phyloP scores from a whole-genome alignment of 2,888 invertebrate species.

The Synanthedon vespiformis region DNA sequence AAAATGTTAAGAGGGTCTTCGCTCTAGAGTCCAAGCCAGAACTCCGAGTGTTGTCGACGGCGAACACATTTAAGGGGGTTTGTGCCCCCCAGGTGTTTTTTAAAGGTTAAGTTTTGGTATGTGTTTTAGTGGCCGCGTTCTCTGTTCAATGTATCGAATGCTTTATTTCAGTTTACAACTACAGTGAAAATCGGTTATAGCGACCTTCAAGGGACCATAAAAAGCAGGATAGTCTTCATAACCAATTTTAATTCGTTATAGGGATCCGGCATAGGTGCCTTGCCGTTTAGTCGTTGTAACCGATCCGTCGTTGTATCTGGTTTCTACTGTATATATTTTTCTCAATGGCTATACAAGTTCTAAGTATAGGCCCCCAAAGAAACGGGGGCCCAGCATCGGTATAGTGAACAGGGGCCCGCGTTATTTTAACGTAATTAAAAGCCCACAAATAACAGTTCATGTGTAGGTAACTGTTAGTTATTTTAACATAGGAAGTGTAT shows the following conservation, averaged over 20 bases:
- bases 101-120: no score
- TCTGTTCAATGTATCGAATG: conserved; percentile 6
- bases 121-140: conserved; percentile 6
- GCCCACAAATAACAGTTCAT: conserved; percentile 20
- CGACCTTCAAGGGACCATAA: no score
- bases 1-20: no score
- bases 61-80: conserved; percentile 9
- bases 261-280: no score
- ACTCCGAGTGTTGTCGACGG: conserved; percentile 2
- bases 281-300: no score
- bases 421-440: conserved; percentile 54
- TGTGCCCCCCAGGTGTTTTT: conserved; percentile 16
- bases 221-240: no score
- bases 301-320: no score
- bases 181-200: no score
- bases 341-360: not conserved
- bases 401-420: conserved; percentile 17
- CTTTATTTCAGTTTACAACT: not conserved
- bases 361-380: no score
- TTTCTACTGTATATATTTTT: not conserved
- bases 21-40: no score
- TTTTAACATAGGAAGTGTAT: conserved; percentile 66
- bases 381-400: not conserved
- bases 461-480: conserved; percentile 59
- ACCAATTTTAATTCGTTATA: no score